phyloP scores from a whole-genome alignment of 2,888 invertebrate species.

The Trachelus iudaicus region DNA sequence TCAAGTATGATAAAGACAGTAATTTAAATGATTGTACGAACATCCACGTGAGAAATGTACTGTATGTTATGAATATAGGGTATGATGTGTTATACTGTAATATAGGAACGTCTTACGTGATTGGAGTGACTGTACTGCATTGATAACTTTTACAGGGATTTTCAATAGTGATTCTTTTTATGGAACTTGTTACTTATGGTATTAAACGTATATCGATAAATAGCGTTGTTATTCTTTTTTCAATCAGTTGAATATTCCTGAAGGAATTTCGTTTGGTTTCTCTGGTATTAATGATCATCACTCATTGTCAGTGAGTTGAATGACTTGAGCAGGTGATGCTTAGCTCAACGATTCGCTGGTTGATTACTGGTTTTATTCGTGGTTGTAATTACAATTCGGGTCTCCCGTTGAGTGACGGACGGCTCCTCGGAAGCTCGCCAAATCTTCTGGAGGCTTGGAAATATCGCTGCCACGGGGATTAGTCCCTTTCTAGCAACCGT shows the following conservation, averaged over 20 bases:
- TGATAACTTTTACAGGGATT: no score
- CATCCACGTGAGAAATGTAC: no score
- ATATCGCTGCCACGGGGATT: constrained; percentile 14
- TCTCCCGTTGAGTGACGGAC: constrained; percentile 27
- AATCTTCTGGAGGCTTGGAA: constrained; percentile 18
- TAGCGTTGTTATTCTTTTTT: neutral
- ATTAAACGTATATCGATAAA: neutral
- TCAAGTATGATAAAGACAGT: no score
- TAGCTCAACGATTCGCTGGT: constrained; percentile 16
- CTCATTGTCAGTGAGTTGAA: constrained; percentile 1
- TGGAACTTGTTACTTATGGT: no score
- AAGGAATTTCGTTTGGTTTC: neutral
- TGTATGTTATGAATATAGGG: no score
- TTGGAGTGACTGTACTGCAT: no score
- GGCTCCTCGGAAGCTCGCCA: constrained; percentile 25
- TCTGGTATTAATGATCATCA: no score
- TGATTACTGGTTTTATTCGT: constrained; percentile 32
- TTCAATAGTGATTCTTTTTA: no score
- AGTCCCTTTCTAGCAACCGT: constrained; percentile 31
- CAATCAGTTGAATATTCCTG: neutral
- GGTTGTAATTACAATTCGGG: constrained; percentile 30
- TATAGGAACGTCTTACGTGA: no score
- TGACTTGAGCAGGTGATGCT: constrained; percentile 25
- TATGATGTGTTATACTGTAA: no score
- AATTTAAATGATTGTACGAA: no score